These are phyloP conservation scores for Scolanthus callimorphus DNA, from an alignment of 92 coral and sea anemone genomes.

Conservation along the genomic window DNA sequence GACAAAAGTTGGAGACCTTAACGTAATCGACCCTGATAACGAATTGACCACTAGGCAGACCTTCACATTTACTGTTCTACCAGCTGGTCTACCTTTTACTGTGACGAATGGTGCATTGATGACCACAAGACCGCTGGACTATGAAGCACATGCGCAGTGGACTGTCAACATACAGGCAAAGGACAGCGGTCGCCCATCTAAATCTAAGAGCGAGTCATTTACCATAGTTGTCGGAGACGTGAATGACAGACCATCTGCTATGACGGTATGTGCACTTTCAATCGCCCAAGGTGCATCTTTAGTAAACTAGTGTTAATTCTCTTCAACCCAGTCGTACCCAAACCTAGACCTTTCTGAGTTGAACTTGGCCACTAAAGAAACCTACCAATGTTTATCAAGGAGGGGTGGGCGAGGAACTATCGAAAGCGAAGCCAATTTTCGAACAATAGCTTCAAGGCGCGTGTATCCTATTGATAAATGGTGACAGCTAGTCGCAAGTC, in stretches of 20 bases:
- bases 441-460: too few species aligned
- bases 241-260: slow-evolving; percentile 70
- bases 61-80: slow-evolving; percentile 49
- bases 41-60: slow-evolving; percentile 49
- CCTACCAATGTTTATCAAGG: too few species aligned
- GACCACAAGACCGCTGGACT: slow-evolving; percentile 64
- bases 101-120: slow-evolving; percentile 57
- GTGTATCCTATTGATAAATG: too few species aligned
- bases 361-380: too few species aligned
- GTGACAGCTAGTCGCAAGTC: too few species aligned
- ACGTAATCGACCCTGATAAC: slow-evolving; percentile 87
- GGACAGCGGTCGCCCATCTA: slow-evolving; percentile 77
- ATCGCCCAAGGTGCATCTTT: too few species aligned
- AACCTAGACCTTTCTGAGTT: too few species aligned
- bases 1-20: slow-evolving; percentile 62
- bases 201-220: slow-evolving; percentile 41
- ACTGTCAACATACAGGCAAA: slow-evolving; percentile 52
- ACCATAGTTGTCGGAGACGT: slow-evolving; percentile 59
- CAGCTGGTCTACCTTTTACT: slow-evolving; percentile 61
- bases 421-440: too few species aligned
- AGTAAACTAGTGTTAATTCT: too few species aligned
- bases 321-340: too few species aligned
- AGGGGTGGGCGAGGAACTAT: too few species aligned
- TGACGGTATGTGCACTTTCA: too few species aligned
- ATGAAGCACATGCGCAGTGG: slow-evolving; percentile 66